Base-by-base conservation (phyloP, 2,888 invertebrate species). In the Sturmia bella region DNA sequence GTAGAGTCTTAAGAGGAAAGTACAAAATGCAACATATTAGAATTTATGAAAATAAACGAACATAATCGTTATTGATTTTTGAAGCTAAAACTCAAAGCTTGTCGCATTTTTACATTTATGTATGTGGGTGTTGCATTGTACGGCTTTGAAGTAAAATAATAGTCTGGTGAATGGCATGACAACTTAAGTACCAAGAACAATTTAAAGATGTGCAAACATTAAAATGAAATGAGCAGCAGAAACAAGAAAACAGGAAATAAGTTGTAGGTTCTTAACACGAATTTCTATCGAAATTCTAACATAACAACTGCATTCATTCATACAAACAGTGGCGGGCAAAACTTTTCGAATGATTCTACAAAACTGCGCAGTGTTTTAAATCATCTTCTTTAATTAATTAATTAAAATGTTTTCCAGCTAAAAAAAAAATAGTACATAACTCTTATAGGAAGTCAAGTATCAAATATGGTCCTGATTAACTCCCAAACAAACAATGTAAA, bases 21-120 rank as follows among this genome's bases (percentile, higher is more conserved):
- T 45, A 37, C 1, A 0, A 57, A 45, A 21, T 43, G 11, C 24
- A 56, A 37, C 48, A 15, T 27, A 69, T 61, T 37, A 39, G 43
- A 69, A 54, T 45, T 39, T 69, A 37, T 69, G 45, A 69, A 61
- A 61, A 61, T 48, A 69, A 45, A 61, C 43, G 69, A 61, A 80
- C 74, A 80, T 80, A 80, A 80, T 76, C 80, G 39, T 64, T 76
- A 76, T 80, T 48, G 80, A 80, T 80, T 80, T 80, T 69, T 21
- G 15, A 41, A 75, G 32, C 11, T 32, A 12, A 24, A 37, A n/a
- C 12, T 15, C 45, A 13, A 39, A 27, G 27, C 27, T 27, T 3
- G 27, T 27, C 27, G 27, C 57, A 15, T 13, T 43, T n/a, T n/a
- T 3, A 5, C 43, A 43, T n/a, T 43, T 13, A 52, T n/a, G 4